phyloP scores from a whole-genome alignment of 1,140 invertebrate genomes.

The Drosophila yakuba region DNA sequence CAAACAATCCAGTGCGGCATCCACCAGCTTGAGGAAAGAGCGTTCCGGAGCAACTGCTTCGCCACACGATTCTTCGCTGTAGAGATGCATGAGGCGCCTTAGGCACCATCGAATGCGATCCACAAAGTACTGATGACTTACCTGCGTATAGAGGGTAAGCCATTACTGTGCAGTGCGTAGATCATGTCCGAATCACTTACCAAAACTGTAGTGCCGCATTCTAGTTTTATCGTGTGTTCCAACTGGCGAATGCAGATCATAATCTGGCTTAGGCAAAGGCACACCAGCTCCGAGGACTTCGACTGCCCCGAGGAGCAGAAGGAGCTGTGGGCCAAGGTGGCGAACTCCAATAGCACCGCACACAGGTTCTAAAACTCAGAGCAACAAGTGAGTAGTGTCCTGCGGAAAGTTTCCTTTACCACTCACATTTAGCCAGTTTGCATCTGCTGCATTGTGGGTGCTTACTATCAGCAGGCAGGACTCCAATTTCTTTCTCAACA shows the following conservation, averaged over 20 bases:
- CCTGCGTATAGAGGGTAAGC: slow-evolving; percentile 29
- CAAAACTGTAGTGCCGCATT: slow-evolving; percentile 30
- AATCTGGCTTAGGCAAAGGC: slow-evolving; percentile 74
- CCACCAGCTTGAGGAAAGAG: slow-evolving; percentile 63
- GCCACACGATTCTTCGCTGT: background rate
- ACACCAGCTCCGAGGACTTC: slow-evolving; percentile 58
- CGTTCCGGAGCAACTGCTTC: slow-evolving; percentile 19
- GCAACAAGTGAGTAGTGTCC: slow-evolving; percentile 7
- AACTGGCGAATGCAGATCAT: slow-evolving; percentile 69
- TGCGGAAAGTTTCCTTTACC: background rate
- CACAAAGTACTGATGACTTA: slow-evolving; percentile 65
- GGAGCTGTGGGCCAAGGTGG: slow-evolving; percentile 49
- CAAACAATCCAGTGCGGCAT: slow-evolving; percentile 55
- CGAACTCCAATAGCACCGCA: slow-evolving; percentile 64
- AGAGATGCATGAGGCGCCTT: slow-evolving; percentile 34
- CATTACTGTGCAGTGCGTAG: background rate
- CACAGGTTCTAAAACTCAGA: slow-evolving; percentile 64
- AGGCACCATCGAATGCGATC: slow-evolving; percentile 75
- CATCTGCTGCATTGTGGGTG: slow-evolving; percentile 2
- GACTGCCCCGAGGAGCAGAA: slow-evolving; percentile 28
- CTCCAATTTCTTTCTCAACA: slow-evolving; percentile 46
- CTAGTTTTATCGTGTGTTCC: slow-evolving; percentile 60
- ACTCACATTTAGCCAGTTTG: slow-evolving; percentile 63
- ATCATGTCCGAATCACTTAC: slow-evolving; percentile 15
- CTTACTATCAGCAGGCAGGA: slow-evolving; percentile 43